A percentile compares a stretch with the other conserved stretches of the same genome.
These are phyloP conservation scores for Herpetotheres cachinnans DNA, from an alignment of 2,113 vertebrate genomes.

Conservation along the genomic window DNA sequence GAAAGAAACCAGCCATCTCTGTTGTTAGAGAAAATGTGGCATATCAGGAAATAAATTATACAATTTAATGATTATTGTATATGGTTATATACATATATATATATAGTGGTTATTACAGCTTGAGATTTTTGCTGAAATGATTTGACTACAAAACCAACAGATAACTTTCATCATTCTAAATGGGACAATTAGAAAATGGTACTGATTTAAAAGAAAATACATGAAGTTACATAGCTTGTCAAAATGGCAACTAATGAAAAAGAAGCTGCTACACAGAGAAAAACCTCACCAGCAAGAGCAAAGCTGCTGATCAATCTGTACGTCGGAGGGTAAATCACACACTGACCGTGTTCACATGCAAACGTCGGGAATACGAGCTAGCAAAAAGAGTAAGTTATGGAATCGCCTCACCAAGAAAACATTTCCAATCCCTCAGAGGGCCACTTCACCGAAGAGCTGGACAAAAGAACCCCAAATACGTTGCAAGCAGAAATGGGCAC, in stretches of 20 bases:
- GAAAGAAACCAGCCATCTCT: neutral
- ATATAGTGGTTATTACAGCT: neutral
- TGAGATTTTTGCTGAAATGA: neutral
- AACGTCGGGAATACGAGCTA: accelerated
- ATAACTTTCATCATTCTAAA: neutral
- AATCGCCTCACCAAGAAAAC: accelerated
- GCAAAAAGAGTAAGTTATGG: neutral
- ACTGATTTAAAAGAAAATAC: neutral
- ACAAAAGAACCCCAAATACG: accelerated
- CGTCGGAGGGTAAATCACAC: accelerated
- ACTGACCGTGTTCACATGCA: accelerated
- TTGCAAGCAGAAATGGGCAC: neutral
- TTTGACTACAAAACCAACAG: neutral
- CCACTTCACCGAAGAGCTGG: neutral
- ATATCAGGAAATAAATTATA: neutral
- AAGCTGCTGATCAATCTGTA: accelerated
- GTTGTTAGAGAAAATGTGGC: neutral
- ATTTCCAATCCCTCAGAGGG: neutral
- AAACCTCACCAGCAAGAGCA: neutral
- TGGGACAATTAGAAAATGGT: neutral
- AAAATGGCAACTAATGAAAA: neutral
- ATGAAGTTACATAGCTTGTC: neutral
- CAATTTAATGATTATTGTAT: neutral
- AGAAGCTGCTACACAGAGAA: neutral
- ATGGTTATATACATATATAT: no score